phyloP scores from a whole-genome alignment of 2,797 vertebrate genomes.

The Phrynocephalus guinanensis region DNA sequence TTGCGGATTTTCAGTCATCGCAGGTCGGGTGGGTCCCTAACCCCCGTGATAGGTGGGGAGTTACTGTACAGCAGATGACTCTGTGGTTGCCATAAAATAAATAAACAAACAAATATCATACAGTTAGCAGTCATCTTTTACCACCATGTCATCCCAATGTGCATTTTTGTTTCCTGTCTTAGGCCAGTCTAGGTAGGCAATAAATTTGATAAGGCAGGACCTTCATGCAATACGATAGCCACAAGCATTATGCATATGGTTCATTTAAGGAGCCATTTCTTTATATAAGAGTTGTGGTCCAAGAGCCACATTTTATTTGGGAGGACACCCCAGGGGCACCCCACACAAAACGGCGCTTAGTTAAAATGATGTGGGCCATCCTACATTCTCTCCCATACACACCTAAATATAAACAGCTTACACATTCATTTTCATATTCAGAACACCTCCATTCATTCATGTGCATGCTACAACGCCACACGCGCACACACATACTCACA shows the following conservation, averaged over 20 bases:
- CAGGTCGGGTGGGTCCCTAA: no score
- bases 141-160: background rate
- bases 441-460: background rate
- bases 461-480: no score
- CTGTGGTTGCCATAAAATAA: no score
- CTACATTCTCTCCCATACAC: background rate
- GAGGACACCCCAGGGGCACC: background rate
- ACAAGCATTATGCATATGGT: conserved; percentile 37
- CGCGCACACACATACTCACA: background rate
- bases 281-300: background rate
- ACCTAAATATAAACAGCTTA: background rate
- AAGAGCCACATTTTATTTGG: background rate
- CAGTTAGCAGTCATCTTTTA: background rate
- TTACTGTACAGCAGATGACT: background rate
- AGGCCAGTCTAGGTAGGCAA: background rate
- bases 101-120: background rate
- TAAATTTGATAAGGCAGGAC: background rate
- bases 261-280: conserved; percentile 3
- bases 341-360: no score
- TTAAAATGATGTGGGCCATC: background rate
- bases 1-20: no score
- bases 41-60: no score
- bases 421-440: background rate
- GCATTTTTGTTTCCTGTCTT: background rate
- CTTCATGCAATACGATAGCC: conserved; percentile 22